Conservation (phyloP, 2,797 vertebrate species). For the Chelon labrosus region DNA sequence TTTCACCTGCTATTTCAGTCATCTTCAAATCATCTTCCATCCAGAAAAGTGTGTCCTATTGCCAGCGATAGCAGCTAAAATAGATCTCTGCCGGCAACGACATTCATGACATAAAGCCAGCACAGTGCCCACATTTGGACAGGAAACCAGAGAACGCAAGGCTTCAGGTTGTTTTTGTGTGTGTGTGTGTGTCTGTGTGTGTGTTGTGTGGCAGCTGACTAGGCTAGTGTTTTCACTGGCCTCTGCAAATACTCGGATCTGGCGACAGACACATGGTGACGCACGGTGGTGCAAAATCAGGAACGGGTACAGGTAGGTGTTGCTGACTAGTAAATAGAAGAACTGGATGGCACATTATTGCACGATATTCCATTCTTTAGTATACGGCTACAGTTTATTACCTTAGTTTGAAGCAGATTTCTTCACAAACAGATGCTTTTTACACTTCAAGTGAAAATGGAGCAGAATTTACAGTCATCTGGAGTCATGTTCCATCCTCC, state of each 20-base stretch:
- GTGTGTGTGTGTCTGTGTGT: constrained; percentile 14
- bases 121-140: constrained; percentile 55
- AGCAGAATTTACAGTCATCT: background rate
- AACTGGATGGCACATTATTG: background rate
- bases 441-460: constrained; percentile 1
- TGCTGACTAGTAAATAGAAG: constrained; percentile 8
- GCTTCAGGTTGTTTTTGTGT: constrained; percentile 39
- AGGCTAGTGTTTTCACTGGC: constrained; percentile 51
- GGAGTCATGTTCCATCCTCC: background rate
- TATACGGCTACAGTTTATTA: too few species aligned
- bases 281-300: constrained; percentile 17
- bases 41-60: constrained; percentile 45
- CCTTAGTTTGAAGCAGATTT: background rate
- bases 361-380: background rate
- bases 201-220: constrained; percentile 35
- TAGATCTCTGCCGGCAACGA: constrained; percentile 57
- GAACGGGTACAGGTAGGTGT: constrained; percentile 5
- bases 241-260: constrained; percentile 15
- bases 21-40: constrained; percentile 49
- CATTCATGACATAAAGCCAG: constrained; percentile 51
- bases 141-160: constrained; percentile 43
- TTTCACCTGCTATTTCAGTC: constrained; percentile 21
- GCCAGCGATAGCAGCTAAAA: constrained; percentile 50
- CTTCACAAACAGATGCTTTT: background rate
- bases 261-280: constrained; percentile 21